phyloP scores from a whole-genome alignment of 2,797 vertebrate species.

The Florisuga fusca region DNA sequence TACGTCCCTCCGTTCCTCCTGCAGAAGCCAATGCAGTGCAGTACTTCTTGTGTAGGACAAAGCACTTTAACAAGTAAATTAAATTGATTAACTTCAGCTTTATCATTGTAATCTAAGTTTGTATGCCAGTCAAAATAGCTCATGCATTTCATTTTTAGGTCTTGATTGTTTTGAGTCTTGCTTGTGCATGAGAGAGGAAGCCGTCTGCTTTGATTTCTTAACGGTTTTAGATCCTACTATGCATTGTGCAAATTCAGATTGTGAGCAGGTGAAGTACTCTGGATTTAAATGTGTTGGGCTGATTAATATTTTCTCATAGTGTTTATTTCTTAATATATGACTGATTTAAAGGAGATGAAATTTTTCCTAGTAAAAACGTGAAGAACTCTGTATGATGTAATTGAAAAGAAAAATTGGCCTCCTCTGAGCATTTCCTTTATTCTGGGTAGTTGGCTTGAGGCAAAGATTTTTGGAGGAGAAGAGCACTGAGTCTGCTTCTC shows the following conservation, averaged over 20 bases:
- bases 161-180: constrained; percentile 46
- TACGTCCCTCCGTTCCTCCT: neutral
- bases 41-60: neutral
- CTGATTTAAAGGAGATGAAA: neutral
- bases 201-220: constrained; percentile 46
- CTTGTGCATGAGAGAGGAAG: constrained; percentile 27
- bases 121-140: constrained; percentile 50
- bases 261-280: neutral
- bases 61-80: constrained; percentile 41
- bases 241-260: neutral
- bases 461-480: neutral
- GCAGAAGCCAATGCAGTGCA: neutral
- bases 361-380: neutral
- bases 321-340: neutral
- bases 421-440: neutral
- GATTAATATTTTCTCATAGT: neutral
- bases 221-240: neutral
- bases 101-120: constrained; percentile 28
- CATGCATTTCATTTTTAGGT: constrained; percentile 17
- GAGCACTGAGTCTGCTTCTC: neutral
- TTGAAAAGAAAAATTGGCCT: neutral
- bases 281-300: neutral
- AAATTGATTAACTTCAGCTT: constrained; percentile 45
- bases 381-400: neutral
- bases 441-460: neutral